Base-by-base conservation (phyloP, 2,797 vertebrate species). In the Fistularia tabacaria region DNA sequence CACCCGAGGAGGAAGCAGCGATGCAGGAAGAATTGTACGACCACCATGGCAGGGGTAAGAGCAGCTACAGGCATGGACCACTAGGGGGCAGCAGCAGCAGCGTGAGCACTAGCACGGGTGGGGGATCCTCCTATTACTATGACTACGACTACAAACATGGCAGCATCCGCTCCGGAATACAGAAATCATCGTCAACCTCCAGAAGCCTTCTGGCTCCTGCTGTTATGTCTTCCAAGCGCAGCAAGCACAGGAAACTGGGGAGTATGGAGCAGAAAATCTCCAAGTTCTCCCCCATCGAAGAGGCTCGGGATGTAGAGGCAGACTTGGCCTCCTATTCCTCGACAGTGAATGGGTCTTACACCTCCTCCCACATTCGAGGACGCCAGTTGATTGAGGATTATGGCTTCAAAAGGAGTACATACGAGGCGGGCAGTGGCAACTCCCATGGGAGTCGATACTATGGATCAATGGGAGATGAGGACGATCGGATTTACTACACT, bases 251-350 rank as follows among this genome's bases (percentile, higher is more conserved):
- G 54, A 99, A 99, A 82, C 93, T 95, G 78, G 88, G 87, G 66
- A 93, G 89, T 71, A 93, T 98, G 86, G 97, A 99, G 81, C 97
- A 98, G 82, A 98, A 99, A 88, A 95, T 99, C 80, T 98, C 97
- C 66, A 99, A 98, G 88, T 99, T 99, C 88, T 99, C 97, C 1
- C 97, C 97, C 15, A 99, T 99, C 0, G 97, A 99, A 83, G 97
- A 99, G 86, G 95, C 96, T 81, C 95, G 94, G 82, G 97, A 99
- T 1, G 96, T 98, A 59, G 97, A 99, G 77, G 93, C 94, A 14
- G 96, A 99, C 83, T 79, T 98, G 71, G 94, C 95, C 75, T 92
- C 94, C 66, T 97, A 96, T 36, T 85, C 92, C 0, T 85, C 92
- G 7, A 80, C 92, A 0, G 78, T 89, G 12, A 81, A 73, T 61